Base-by-base conservation (phyloP, 2,113 vertebrate genomes). In the Platysternon megacephalum region DNA sequence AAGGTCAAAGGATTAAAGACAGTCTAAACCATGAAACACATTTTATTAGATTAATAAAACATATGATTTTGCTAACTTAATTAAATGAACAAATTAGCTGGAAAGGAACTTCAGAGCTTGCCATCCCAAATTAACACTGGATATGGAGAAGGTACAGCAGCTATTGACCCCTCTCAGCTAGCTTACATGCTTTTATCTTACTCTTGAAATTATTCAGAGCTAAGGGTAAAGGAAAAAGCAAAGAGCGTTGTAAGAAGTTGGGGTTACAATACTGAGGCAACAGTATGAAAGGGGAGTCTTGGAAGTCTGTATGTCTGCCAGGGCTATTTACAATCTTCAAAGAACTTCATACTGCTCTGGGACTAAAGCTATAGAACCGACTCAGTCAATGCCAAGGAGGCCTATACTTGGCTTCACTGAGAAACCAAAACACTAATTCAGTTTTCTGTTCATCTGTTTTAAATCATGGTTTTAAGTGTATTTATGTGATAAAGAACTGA, bases 11-110 rank as follows among this genome's bases (percentile, higher is more conserved):
- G 95, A 95, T 95, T 97, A 97, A 97, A 95, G 96, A 93, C 93
- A 28, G 86, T 14, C 91, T 96, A 94, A 97, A 94, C 88, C 91
- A 93, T 96, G 96, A 96, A 94, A 97, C 13, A 93, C 24, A 2
- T 98, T 97, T 98, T 98, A 98, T 98, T 96, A 97, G 96, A 97
- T 98, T 98, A 97, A 97, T 98, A 98, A 98, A 98, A 98, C 91
- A 94, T 98, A 96, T 72, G 96, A 95, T 95, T 97, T 98, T 74
- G 94, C 96, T 96, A 90, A 94, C 96, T 95, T 97, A 97, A 98
- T 98, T 97, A 97, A 87, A 98, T 1, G 97, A 96, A 98, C 97
- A 94, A 96, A 97, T 97, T 98, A 94, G 92, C 91, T 96, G 94
- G 94, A 96, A 94, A 97, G 58, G 97, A 94, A 90, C 90, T 72